phyloP scores from a whole-genome alignment of 2,797 vertebrate genomes.

The Choloepus didactylus region DNA sequence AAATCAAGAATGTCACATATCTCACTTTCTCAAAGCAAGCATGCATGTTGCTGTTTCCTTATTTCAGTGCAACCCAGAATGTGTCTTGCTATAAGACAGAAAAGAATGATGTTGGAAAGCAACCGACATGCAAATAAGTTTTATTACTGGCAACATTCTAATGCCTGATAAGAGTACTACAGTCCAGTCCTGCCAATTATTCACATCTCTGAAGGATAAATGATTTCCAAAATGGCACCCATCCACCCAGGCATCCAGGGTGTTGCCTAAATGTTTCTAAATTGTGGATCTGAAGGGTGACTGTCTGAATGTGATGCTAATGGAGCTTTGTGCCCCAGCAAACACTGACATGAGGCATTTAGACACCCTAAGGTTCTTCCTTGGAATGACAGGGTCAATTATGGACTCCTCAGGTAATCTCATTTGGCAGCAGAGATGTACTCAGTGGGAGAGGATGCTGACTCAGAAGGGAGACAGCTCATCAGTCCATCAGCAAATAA shows the following conservation, averaged over 20 bases:
- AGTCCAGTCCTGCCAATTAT: conserved; percentile 33
- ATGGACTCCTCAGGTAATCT: background rate
- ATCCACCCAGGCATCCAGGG: background rate
- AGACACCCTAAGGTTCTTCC: background rate
- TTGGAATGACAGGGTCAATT: background rate
- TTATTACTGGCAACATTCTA: conserved; percentile 53
- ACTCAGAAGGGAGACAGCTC: background rate
- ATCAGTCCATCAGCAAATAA: background rate
- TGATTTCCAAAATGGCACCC: conserved; percentile 52
- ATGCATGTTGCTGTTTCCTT: background rate
- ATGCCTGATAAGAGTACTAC: background rate
- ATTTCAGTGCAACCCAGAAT: background rate
- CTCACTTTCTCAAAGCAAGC: background rate
- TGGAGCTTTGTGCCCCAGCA: background rate
- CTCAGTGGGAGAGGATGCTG: background rate
- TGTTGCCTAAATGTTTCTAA: conserved; percentile 8
- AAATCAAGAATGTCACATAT: background rate
- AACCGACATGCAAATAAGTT: conserved; percentile 41
- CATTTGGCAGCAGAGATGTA: background rate
- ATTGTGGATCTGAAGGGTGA: conserved; percentile 31
- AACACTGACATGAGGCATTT: background rate
- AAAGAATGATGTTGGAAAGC: conserved; percentile 61
- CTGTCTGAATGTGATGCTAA: background rate
- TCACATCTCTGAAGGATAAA: conserved; percentile 30
- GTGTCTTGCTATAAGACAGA: conserved; percentile 23